These are phyloP conservation scores for Formica exsecta DNA, from an alignment of 1,140 invertebrate species.

Conservation along the genomic window DNA sequence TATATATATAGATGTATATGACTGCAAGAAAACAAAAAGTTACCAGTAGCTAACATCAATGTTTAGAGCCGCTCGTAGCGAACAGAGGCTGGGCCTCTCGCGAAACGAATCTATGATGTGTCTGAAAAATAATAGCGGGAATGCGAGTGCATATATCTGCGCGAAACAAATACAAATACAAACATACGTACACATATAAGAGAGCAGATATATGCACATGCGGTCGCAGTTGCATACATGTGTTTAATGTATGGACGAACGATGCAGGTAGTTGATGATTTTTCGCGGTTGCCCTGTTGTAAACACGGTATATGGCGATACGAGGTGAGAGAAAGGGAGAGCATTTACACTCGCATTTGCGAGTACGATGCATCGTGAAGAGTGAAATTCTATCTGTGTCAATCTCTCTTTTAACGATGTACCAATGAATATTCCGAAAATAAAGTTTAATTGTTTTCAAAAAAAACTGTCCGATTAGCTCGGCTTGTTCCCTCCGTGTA, in stretches of 20 bases:
- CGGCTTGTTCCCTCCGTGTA: neutral
- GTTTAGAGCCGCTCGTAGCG: slow-evolving; percentile 74
- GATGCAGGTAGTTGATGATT: slow-evolving; percentile 12
- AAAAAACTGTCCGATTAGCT: slow-evolving; percentile 37
- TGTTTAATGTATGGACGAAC: slow-evolving; percentile 35
- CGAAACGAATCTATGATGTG: slow-evolving; percentile 24
- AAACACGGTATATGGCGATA: neutral
- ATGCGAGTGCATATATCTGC: slow-evolving; percentile 30
- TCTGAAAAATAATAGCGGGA: slow-evolving; percentile 32
- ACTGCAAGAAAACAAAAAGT: slow-evolving; percentile 63
- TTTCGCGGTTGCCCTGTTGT: slow-evolving; percentile 7
- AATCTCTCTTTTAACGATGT: slow-evolving; percentile 77
- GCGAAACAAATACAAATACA: neutral
- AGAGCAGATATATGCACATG: slow-evolving; percentile 25
- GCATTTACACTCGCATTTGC: neutral
- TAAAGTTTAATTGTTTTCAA: slow-evolving; percentile 82
- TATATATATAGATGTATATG: slow-evolving; percentile 54
- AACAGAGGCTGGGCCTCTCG: slow-evolving; percentile 79
- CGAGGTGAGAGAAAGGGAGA: slow-evolving; percentile 20
- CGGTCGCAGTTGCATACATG: slow-evolving; percentile 32
- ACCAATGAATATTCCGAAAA: slow-evolving; percentile 79
- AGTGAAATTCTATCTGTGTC: slow-evolving; percentile 79
- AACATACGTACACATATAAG: slow-evolving; percentile 4
- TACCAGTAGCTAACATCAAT: slow-evolving; percentile 72
- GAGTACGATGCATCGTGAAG: slow-evolving; percentile 40